Conservation (phyloP, 1,140 invertebrate genomes). For the Lepidurus packardi region DNA sequence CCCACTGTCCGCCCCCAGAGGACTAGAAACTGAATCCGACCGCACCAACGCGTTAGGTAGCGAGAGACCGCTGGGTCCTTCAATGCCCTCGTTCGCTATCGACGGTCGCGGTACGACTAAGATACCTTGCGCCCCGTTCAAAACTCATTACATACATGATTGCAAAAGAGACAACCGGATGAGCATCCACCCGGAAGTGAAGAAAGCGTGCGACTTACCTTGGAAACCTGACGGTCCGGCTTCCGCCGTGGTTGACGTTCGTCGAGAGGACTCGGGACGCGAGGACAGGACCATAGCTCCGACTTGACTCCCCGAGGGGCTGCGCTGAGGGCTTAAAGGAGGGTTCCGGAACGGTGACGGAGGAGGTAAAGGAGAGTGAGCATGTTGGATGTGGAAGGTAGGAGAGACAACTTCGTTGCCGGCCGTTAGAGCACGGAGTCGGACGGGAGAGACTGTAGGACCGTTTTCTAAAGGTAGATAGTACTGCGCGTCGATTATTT, state of each 20-base stretch:
- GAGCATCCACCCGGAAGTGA: background rate
- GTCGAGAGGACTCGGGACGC: background rate
- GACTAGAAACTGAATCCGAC: constrained; percentile 24
- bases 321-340: background rate
- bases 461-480: background rate
- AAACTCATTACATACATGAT: background rate
- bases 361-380: background rate
- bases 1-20: constrained; percentile 12
- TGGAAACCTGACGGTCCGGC: constrained; percentile 2
- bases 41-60: background rate
- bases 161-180: background rate
- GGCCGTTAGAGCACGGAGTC: constrained; percentile 34
- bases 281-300: background rate
- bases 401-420: constrained; percentile 46
- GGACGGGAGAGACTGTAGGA: background rate
- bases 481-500: background rate
- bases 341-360: constrained; percentile 6
- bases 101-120: background rate
- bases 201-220: background rate
- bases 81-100: background rate
- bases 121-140: background rate
- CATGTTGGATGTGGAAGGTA: constrained; percentile 45
- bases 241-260: background rate
- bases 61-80: background rate
- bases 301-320: background rate